A percentile compares a stretch with the other conserved stretches of the same genome.
phyloP scores from a whole-genome alignment of 1,140 invertebrate genomes.

The Trichonephila inaurata region DNA sequence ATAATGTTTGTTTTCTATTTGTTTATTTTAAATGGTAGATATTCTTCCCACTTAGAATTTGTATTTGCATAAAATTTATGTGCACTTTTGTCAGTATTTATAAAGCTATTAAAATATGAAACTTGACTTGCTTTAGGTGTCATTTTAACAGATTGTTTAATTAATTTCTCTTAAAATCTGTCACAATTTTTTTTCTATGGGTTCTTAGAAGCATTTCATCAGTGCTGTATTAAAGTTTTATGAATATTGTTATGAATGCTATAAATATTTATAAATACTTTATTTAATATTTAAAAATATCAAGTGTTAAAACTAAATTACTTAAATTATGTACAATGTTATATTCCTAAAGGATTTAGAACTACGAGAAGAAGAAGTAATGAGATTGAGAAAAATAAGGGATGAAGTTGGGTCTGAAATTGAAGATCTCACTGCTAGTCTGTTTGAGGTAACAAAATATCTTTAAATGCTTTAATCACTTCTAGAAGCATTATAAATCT shows the following conservation, averaged over 20 bases:
- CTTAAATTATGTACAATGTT: not conserved
- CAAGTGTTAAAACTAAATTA: not conserved
- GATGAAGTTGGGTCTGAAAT: conserved; percentile 89
- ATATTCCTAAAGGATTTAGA: conserved; percentile 83
- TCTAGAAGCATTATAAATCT: not conserved
- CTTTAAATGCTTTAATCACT: not conserved
- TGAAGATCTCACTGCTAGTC: conserved; percentile 90
- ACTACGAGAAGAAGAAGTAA: conserved; percentile 87
- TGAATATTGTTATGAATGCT: not conserved
- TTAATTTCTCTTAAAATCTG: no score
- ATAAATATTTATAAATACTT: not conserved
- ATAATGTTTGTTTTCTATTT: no score
- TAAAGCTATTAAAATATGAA: no score
- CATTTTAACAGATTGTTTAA: no score
- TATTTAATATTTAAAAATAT: not conserved
- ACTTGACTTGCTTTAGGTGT: no score
- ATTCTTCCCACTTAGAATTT: no score
- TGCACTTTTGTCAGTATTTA: no score
- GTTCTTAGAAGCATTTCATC: not conserved
- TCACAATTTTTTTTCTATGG: no score
- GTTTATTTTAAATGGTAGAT: no score
- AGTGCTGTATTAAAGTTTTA: not conserved
- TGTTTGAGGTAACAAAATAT: conserved; percentile 87
- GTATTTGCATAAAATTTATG: no score
- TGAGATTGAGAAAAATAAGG: conserved; percentile 86